A percentile compares a stretch with the other conserved stretches of the same genome.
phyloP scores from a whole-genome alignment of 2,888 invertebrate species.

The Apotomis capreana region DNA sequence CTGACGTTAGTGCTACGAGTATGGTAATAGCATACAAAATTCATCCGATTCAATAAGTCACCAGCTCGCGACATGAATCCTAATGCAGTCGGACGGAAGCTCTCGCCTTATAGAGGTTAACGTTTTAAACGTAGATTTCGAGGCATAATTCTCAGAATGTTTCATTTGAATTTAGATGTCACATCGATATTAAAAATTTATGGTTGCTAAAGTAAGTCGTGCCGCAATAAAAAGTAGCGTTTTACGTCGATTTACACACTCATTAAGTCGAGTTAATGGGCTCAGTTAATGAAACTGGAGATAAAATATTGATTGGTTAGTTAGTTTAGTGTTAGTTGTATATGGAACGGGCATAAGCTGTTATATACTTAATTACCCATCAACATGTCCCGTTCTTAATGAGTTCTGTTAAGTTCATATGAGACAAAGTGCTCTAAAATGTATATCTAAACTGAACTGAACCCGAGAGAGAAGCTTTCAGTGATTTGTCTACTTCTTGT shows the following conservation, averaged over 20 bases:
- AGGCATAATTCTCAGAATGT: slow-evolving; percentile 43
- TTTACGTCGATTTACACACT: slow-evolving; percentile 15
- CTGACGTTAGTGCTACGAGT: slow-evolving; percentile 19
- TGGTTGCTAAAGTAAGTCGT: slow-evolving; percentile 9
- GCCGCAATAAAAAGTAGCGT: slow-evolving; percentile 12
- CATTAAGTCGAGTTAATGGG: slow-evolving; percentile 1
- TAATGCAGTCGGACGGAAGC: slow-evolving; percentile 56
- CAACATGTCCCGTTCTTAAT: no score
- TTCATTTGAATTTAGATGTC: slow-evolving; percentile 21
- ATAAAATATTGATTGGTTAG: not conserved
- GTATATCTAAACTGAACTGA: no score
- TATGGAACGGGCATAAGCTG: not conserved
- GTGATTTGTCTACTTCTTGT: no score
- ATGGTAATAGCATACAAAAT: slow-evolving; percentile 42
- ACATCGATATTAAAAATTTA: not conserved
- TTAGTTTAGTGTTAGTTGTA: not conserved
- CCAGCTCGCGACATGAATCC: slow-evolving; percentile 48
- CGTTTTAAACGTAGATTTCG: slow-evolving; percentile 46
- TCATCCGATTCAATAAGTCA: slow-evolving; percentile 50
- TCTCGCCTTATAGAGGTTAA: slow-evolving; percentile 53
- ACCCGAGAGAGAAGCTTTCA: no score
- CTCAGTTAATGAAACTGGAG: not conserved
- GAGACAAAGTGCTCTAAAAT: no score
- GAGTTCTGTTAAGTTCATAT: no score
- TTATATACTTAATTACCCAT: not conserved